phyloP scores from a whole-genome alignment of 2,888 invertebrate species.

The Clanis bilineata region DNA sequence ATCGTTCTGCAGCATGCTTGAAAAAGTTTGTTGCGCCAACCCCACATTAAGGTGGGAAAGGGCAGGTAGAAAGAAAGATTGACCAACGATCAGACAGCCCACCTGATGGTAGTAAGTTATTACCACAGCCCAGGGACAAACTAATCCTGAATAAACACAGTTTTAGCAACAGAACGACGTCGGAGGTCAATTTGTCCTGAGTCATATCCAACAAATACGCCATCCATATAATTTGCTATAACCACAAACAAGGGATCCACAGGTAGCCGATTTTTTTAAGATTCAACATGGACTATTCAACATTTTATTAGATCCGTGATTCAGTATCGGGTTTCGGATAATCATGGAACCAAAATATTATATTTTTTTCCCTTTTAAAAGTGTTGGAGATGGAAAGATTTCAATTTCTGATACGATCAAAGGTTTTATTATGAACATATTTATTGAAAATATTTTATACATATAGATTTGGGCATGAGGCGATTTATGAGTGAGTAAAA shows the following conservation, averaged over 20 bases:
- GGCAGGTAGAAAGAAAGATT: too few relatives aligned
- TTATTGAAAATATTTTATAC: too few relatives aligned
- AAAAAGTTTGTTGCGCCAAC: too few relatives aligned
- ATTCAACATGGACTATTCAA: slow-evolving; percentile 4
- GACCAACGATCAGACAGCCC: too few relatives aligned
- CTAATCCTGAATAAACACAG: not conserved
- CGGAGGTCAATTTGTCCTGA: slow-evolving; percentile 6
- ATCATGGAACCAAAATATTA: slow-evolving; percentile 3
- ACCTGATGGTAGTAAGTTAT: too few relatives aligned
- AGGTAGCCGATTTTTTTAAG: slow-evolving; percentile 12
- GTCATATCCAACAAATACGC: slow-evolving; percentile 34
- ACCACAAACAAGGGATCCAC: slow-evolving; percentile 29
- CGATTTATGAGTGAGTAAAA: too few relatives aligned
- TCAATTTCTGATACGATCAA: not conserved
- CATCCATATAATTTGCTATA: slow-evolving; percentile 27
- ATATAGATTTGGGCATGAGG: too few relatives aligned
- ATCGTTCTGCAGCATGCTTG: too few relatives aligned
- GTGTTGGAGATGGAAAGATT: not conserved
- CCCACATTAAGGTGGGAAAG: too few relatives aligned
- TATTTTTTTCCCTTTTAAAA: not conserved
- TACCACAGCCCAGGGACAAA: too few relatives aligned
- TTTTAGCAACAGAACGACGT: not conserved
- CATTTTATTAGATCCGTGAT: slow-evolving; percentile 10
- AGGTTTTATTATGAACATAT: not conserved
- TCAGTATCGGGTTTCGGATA: slow-evolving; percentile 8